These are phyloP conservation scores for Tichodroma muraria DNA, from an alignment of 2,113 vertebrate species.

Conservation along the genomic window DNA sequence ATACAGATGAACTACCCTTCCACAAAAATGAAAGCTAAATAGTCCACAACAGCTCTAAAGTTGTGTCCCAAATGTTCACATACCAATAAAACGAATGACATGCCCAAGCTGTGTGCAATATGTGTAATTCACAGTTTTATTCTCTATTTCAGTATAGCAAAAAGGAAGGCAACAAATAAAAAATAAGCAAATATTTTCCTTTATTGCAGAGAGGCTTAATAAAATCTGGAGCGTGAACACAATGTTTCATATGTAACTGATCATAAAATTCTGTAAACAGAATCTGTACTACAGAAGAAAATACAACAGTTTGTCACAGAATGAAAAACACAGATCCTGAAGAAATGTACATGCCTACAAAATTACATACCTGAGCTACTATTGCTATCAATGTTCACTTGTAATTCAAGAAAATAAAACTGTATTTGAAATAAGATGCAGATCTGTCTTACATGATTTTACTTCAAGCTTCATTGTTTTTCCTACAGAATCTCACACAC, in stretches of 20 bases:
- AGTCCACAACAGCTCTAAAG: not conserved
- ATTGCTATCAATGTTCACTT: not conserved
- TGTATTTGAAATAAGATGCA: slow-evolving; percentile 26
- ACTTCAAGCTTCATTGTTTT: not conserved
- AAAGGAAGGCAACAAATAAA: not conserved
- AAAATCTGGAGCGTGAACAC: not conserved
- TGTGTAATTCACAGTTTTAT: not conserved
- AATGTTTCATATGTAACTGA: not conserved
- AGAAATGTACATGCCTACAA: not conserved
- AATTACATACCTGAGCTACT: not conserved
- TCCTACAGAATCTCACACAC: not conserved
- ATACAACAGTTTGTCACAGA: not conserved
- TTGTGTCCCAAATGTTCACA: not conserved
- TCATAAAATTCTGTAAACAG: not conserved
- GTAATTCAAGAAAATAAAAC: slow-evolving; percentile 24
- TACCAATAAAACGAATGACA: not conserved
- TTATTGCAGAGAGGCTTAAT: not conserved
- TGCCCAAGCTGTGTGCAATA: not conserved
- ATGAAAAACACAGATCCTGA: not conserved
- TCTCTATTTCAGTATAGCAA: not conserved
- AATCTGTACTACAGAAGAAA: not conserved
- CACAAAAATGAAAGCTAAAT: not conserved
- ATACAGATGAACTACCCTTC: not conserved
- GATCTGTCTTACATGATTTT: not conserved
- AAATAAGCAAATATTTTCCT: not conserved